phyloP scores from a whole-genome alignment of 2,888 invertebrate genomes.

The Athalia circularis region DNA sequence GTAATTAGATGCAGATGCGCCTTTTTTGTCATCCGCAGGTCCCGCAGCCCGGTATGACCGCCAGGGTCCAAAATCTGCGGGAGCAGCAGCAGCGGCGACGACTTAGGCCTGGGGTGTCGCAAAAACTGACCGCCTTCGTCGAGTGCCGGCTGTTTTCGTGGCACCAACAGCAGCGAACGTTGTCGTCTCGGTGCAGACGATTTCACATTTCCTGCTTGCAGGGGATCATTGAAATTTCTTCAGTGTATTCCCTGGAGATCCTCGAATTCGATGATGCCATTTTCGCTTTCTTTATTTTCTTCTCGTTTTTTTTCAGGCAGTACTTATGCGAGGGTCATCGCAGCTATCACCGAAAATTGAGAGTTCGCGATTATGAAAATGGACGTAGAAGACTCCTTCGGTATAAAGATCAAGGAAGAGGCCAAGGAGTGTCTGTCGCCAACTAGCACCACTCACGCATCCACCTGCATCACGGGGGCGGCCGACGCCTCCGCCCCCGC shows the following conservation, averaged over 20 bases:
- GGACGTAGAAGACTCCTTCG: slow-evolving; percentile 60
- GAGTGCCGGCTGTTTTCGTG: slow-evolving; percentile 12
- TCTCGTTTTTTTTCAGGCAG: not conserved
- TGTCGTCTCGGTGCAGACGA: no score
- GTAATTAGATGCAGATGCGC: slow-evolving; percentile 44
- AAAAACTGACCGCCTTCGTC: slow-evolving; percentile 28
- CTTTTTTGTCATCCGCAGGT: slow-evolving; percentile 20
- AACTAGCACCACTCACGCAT: slow-evolving; percentile 53
- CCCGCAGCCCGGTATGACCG: not conserved
- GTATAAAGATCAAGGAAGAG: slow-evolving; percentile 71
- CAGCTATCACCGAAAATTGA: not conserved
- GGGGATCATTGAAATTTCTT: not conserved
- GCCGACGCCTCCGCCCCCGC: slow-evolving; percentile 31
- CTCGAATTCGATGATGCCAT: no score
- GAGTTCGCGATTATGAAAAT: slow-evolving; percentile 66
- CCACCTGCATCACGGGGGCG: slow-evolving; percentile 52
- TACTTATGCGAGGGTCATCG: not conserved
- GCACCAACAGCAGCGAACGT: not conserved
- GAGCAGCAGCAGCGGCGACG: slow-evolving; percentile 10
- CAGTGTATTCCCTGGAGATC: no score
- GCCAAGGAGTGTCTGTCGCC: slow-evolving; percentile 66
- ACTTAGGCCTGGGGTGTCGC: not conserved
- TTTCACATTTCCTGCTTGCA: not conserved
- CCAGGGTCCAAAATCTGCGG: slow-evolving; percentile 14
- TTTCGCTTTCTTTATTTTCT: not conserved